Percentiles rank a stretch among this genome's conserved stretches.
phyloP scores from a whole-genome alignment of 1,140 invertebrate species.

The Leptoteleia sp. region DNA sequence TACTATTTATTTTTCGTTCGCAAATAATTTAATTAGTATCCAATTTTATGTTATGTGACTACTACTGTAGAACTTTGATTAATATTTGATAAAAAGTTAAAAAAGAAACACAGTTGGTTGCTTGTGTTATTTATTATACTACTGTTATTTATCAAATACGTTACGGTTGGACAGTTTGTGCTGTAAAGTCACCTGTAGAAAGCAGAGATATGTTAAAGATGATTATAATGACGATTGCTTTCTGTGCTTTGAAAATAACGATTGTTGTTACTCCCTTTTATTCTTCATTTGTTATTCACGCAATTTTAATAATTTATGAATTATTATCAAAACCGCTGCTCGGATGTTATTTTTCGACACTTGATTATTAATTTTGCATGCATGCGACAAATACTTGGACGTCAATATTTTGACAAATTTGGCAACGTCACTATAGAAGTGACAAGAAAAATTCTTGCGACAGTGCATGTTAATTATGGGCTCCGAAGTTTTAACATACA shows the following conservation, averaged over 20 bases:
- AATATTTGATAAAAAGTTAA: constrained; percentile 4
- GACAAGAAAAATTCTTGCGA: neutral
- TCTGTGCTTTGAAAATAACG: constrained; percentile 1
- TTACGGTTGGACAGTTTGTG: constrained; percentile 31
- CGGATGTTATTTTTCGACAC: constrained; percentile 5
- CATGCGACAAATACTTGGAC: constrained; percentile 15
- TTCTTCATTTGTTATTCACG: neutral
- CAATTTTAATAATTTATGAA: too few relatives aligned
- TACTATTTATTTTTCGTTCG: neutral
- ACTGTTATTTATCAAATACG: constrained; percentile 31
- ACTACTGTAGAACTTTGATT: constrained; percentile 17
- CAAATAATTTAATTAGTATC: constrained; percentile 4
- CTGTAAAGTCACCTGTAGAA: constrained; percentile 25
- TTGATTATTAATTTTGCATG: constrained; percentile 2
- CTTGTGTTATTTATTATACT: too few relatives aligned
- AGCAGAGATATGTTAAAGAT: constrained; percentile 23
- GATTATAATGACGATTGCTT: constrained; percentile 6
- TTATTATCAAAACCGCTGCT: too few relatives aligned
- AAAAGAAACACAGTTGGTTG: neutral
- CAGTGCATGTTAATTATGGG: constrained; percentile 7
- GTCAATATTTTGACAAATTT: too few relatives aligned
- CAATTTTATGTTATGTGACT: constrained; percentile 27
- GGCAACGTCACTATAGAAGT: constrained; percentile 3
- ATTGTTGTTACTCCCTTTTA: neutral
- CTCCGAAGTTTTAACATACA: constrained; percentile 4